Percentiles rank a stretch among this genome's conserved stretches.
Conservation (phyloP, 1,140 invertebrate species). For the Globodera ellingtonae region DNA sequence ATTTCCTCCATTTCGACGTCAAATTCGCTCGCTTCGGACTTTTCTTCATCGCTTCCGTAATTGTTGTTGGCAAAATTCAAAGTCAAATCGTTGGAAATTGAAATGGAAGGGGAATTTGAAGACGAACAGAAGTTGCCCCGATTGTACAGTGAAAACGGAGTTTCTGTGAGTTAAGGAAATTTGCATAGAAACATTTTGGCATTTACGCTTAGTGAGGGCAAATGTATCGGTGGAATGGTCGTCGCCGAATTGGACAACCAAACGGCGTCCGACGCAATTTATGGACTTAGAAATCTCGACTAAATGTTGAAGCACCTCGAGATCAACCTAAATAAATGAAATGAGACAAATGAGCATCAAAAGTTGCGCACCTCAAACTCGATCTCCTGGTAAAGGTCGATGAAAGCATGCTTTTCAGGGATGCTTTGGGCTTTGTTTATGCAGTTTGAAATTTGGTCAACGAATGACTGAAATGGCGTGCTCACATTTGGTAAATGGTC, state of each 20-base stretch:
- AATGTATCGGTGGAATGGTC: background rate
- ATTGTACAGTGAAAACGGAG: background rate
- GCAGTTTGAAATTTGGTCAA: slow-evolving; percentile 21
- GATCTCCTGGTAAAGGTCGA: slow-evolving; percentile 21
- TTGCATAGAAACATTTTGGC: background rate
- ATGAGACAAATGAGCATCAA: background rate
- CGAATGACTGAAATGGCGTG: slow-evolving; percentile 6
- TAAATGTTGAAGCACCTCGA: slow-evolving; percentile 1
- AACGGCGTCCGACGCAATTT: background rate
- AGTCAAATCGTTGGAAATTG: background rate
- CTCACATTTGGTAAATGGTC: background rate
- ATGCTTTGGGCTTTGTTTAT: slow-evolving; percentile 19
- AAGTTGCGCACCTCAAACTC: slow-evolving; percentile 18
- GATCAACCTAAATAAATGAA: background rate
- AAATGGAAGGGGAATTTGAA: background rate
- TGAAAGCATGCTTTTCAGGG: background rate
- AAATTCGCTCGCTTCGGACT: background rate
- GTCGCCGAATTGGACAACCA: background rate
- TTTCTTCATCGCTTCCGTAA: background rate
- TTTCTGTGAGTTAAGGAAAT: background rate
- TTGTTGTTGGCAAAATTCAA: background rate
- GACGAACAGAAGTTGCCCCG: background rate
- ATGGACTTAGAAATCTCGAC: background rate
- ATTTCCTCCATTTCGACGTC: slow-evolving; percentile 8
- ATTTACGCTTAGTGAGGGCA: background rate